Base-by-base conservation (phyloP, 2,113 vertebrate species). In the Dipodomys merriami region DNA sequence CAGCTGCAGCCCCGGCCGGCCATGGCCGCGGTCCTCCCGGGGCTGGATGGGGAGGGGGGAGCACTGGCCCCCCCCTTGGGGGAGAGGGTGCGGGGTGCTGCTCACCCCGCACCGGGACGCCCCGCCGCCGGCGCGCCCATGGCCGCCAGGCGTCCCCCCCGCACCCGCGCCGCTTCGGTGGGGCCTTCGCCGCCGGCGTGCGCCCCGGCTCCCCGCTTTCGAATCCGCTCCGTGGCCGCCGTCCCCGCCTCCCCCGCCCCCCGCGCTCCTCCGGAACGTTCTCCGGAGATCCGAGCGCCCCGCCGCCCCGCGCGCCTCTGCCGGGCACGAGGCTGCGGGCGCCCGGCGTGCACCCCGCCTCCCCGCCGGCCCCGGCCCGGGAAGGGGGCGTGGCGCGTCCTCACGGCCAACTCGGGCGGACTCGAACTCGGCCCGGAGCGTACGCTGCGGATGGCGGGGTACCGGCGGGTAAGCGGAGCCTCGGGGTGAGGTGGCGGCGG, bases 1-100 rank as follows among this genome's bases (percentile, higher is more conserved):
- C 98, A 98, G 97, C 98, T 98, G 97, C 98, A 98, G 60, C 98
- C 97, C 94, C 98, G 97, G 94, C 98, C 98, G 97, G 98, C 99
- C 99, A 99, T 99, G 98, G 98, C 98, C 97, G 53, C 53, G 46
- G 46, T 33, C 9, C 80, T 30, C 64, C 16, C 57, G 22, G 49
- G 33, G 10, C 78, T 57, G 49, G 60, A 35, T 53, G 62, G 67
- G 33, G 44, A 9, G 1, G 10, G 49, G 12, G 49, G 49, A 12
- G 49, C 49, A n/a, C 25, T 11, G 77, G 67, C 27, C 23, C 12
- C 23, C 39, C 39, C 5, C 39, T 39, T 5, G 39, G 39, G 39
- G 39, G 39, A 39, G n/a, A 15, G 69, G 69, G n/a, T 71, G 22
- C 71, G 71, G 33, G 30, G 35, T 53, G 9, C 67, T 27, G 49